Conservation (phyloP, 1,140 invertebrate genomes). For the Eufriesea mexicana region DNA sequence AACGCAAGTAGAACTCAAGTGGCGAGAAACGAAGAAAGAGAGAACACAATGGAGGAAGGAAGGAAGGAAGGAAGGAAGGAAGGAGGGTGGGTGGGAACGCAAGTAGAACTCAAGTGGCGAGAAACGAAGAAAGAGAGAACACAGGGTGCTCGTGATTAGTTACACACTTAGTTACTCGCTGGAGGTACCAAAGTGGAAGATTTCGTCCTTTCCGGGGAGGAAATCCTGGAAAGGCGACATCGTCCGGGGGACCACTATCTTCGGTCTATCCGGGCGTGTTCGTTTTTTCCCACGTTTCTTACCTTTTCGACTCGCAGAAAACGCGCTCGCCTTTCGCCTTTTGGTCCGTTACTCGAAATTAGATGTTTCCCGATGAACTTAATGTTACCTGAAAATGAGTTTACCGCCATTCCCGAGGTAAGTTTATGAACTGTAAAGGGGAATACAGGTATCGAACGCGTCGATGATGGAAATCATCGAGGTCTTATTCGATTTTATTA, state of each 20-base stretch:
- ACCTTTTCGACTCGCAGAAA: background rate
- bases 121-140: conserved; percentile 46
- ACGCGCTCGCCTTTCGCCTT: background rate
- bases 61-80: conserved; percentile 37
- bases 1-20: conserved; percentile 29
- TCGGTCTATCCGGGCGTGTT: conserved; percentile 23
- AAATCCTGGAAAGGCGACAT: conserved; percentile 44
- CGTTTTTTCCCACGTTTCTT: conserved; percentile 4
- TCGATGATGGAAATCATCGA: background rate
- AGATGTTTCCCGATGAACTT: background rate
- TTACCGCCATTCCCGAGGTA: background rate
- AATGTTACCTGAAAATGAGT: background rate
- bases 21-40: conserved; percentile 47
- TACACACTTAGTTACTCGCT: conserved; percentile 72
- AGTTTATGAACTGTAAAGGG: conserved; percentile 7
- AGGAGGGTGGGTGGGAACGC: conserved; percentile 19
- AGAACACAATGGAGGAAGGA: conserved; percentile 38
- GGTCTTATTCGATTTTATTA: conserved; percentile 7
- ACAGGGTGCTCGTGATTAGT: conserved; percentile 67
- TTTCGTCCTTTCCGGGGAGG: conserved; percentile 45
- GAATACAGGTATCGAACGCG: too few species aligned
- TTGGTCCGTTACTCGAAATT: background rate
- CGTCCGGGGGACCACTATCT: conserved; percentile 56
- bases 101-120: conserved; percentile 38
- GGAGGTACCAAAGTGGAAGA: conserved; percentile 66